phyloP scores from a whole-genome alignment of 2,888 invertebrate genomes.

The Physocephala rufipes region DNA sequence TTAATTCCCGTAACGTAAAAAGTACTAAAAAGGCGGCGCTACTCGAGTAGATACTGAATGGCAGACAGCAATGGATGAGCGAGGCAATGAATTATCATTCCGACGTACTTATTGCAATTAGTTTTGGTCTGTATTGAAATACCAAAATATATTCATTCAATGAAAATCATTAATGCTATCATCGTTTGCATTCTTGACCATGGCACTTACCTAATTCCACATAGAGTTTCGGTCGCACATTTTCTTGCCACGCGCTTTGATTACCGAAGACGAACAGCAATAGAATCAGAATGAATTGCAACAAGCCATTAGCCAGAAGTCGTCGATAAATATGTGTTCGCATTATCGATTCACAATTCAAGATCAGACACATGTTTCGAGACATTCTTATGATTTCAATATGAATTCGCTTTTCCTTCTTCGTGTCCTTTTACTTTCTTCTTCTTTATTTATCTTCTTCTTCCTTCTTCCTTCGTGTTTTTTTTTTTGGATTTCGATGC shows the following conservation, averaged over 20 bases:
- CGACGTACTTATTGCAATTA: too few species aligned
- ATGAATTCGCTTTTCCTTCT: too few species aligned
- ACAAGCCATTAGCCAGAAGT: constrained; percentile 48
- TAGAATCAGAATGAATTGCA: constrained; percentile 64
- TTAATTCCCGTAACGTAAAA: not conserved
- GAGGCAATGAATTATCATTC: not conserved
- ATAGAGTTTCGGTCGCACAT: constrained; percentile 91
- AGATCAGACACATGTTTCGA: constrained; percentile 36
- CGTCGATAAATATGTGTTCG: constrained; percentile 24
- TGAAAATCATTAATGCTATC: not conserved
- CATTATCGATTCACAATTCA: constrained; percentile 16
- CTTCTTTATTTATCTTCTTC: not conserved
- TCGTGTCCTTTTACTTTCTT: not conserved
- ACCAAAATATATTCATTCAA: too few species aligned
- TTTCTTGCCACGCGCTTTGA: constrained; percentile 85
- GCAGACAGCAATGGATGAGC: not conserved
- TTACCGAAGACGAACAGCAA: constrained; percentile 66
- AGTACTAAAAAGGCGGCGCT: not conserved
- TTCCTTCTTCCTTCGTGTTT: not conserved
- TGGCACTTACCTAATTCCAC: constrained; percentile 85
- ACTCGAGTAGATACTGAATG: not conserved
- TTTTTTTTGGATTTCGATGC: not conserved
- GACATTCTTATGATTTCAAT: too few species aligned
- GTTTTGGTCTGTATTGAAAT: too few species aligned
- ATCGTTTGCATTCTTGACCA: too few species aligned